Percentiles rank a stretch among this genome's conserved stretches.
These are phyloP conservation scores for Lophochroa leadbeateri DNA, from an alignment of 2,113 vertebrate species.

Conservation along the genomic window DNA sequence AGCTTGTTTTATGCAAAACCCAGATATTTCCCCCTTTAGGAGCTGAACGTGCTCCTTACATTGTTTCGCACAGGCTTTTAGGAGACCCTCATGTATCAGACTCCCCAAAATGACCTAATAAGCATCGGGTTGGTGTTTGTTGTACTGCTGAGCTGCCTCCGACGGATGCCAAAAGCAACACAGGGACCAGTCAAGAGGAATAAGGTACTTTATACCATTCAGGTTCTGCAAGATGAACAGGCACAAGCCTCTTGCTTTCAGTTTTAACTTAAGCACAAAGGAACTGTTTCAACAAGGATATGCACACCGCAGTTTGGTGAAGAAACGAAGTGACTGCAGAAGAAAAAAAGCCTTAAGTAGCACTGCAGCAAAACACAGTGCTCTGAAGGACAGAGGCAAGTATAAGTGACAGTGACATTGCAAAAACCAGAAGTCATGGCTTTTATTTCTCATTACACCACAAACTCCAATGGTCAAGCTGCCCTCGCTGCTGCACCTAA, in stretches of 20 bases:
- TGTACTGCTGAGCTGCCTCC: not conserved
- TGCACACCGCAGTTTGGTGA: not conserved
- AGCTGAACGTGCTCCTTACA: not conserved
- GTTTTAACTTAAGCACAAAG: not conserved
- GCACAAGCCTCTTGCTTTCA: not conserved
- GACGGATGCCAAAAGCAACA: not conserved
- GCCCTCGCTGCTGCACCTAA: not conserved
- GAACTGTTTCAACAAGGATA: not conserved
- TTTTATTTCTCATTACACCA: not conserved
- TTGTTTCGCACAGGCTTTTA: not conserved
- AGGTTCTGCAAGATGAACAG: not conserved
- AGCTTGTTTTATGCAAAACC: not conserved
- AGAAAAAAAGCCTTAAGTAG: not conserved
- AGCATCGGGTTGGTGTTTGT: not conserved
- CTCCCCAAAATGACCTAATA: not conserved
- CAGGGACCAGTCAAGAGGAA: not conserved
- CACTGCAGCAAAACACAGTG: not conserved
- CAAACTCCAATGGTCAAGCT: not conserved
- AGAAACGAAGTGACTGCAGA: not conserved
- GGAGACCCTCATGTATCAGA: not conserved
- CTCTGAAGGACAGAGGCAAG: not conserved
- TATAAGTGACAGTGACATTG: accelerated
- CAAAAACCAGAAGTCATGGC: not conserved
- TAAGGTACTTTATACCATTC: not conserved
- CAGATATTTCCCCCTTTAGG: not conserved